Evolutionary conservation across 2,888 invertebrate species (phyloP), one percentile per base, ranked within the genome.

Genomic region (Eristalinus aeneus): DNA sequence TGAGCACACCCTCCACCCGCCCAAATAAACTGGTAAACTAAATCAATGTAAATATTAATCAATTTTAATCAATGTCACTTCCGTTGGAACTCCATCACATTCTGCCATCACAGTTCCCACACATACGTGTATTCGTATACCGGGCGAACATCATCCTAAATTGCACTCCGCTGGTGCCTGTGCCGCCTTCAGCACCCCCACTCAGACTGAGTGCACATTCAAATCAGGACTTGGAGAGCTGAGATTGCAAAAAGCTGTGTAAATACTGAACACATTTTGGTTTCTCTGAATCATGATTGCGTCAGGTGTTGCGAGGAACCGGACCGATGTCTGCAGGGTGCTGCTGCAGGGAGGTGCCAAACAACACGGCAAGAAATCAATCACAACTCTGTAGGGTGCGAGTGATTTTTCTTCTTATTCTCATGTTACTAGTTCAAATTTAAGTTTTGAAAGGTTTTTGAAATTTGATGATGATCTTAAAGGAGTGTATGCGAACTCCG

Each of bases 11-110:
- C n/a, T n/a, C n/a, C n/a, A n/a, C 34, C 76, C 11, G 11, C 22
- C 23, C 77, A 86, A 86, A 86, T 82, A 86, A 86, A 74, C 82
- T 77, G 81, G 86, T 77, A 77, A 82, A 81, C 86, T 86, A 82
- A 82, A 86, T 86, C 82, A 86, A 86, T 86, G 86, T 86, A 86
- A 86, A 86, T 86, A 86, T 86, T 86, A 86, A 86, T 86, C 86
- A 86, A 86, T 86, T 86, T 86, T 86, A 86, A 86, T 86, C 86
- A 86, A 77, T 81, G 86, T 86, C 86, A 86, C 73, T 86, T 77
- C 69, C 72, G 75, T 74, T 81, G 22, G 77, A 74, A 68, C 76
- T 77, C 12, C 56, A 56, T 22, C 80, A 73, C 68, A 80, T 72
- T 80, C 80, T 85, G 84, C 75, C 72, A 72, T 75, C 67, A 4